These are phyloP conservation scores for Oceanodroma tethys DNA, from an alignment of 2,113 vertebrate genomes.

Conservation along the genomic window DNA sequence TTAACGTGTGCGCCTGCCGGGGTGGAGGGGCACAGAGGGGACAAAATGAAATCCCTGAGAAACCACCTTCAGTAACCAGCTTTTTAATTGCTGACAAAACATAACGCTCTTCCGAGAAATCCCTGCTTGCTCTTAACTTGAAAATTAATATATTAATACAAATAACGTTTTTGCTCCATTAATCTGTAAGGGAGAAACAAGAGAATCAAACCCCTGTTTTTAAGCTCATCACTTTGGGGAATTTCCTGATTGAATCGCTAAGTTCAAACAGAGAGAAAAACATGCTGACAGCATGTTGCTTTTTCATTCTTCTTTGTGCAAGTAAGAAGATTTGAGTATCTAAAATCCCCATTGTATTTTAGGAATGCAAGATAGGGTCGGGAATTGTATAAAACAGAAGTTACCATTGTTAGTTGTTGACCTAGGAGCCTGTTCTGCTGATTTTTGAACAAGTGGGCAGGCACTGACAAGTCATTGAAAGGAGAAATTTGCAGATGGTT, in stretches of 20 bases:
- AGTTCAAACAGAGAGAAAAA: constrained; percentile 25
- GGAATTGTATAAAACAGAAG: constrained; percentile 18
- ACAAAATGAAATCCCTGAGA: background rate
- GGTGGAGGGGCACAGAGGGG: background rate
- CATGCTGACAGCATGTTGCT: background rate
- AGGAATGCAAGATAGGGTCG: constrained; percentile 6
- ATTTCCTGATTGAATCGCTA: background rate
- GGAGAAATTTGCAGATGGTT: background rate
- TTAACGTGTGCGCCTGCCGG: fast-evolving
- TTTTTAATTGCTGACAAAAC: background rate
- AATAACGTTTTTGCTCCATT: background rate
- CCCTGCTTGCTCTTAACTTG: background rate
- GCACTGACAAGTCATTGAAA: background rate
- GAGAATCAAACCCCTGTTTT: background rate
- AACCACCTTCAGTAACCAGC: background rate
- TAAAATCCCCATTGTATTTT: constrained; percentile 38
- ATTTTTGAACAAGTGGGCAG: constrained; percentile 35
- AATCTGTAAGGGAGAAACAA: constrained; percentile 4
- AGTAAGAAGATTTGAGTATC: constrained; percentile 1
- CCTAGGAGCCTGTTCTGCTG: constrained; percentile 19
- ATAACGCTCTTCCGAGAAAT: background rate
- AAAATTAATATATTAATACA: background rate
- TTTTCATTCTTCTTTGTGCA: background rate
- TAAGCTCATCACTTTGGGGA: background rate
- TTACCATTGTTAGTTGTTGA: constrained; percentile 29